Percentiles rank a stretch among this genome's conserved stretches.
Conservation (phyloP, 2,888 invertebrate species). For the Tiliacea aurago region DNA sequence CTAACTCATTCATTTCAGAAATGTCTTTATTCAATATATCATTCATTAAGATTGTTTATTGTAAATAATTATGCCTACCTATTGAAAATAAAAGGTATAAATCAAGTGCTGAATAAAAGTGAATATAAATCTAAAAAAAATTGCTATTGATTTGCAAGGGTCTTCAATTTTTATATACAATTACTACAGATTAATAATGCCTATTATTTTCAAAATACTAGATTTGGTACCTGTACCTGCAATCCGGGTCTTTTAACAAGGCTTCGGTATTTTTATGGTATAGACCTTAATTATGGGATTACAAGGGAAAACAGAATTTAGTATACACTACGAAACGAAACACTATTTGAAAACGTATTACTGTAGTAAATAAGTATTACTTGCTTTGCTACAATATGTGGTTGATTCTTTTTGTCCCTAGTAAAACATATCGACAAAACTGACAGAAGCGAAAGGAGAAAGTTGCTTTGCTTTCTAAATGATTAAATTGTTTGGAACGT, state of each 20-base stretch:
- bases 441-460: slow-evolving; percentile 75
- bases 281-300: background rate
- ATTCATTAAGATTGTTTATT: background rate
- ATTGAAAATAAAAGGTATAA: no score
- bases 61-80: no score
- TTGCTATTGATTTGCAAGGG: background rate
- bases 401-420: slow-evolving; percentile 30
- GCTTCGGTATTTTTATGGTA: slow-evolving; percentile 3
- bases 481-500: slow-evolving; percentile 50
- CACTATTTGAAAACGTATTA: slow-evolving; percentile 14
- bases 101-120: background rate
- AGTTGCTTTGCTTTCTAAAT: slow-evolving; percentile 74
- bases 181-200: background rate
- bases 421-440: slow-evolving; percentile 57
- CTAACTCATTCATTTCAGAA: background rate
- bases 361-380: background rate
- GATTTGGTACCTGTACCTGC: slow-evolving; percentile 16
- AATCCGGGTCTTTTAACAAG: slow-evolving; percentile 26
- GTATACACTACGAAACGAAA: background rate
- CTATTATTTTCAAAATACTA: slow-evolving; percentile 1
- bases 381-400: background rate
- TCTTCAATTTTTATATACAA: background rate
- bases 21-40: background rate
- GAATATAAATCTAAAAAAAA: background rate
- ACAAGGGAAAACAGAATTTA: background rate